Base-by-base conservation (phyloP, 2,797 vertebrate species). In the Serranus cabrilla region DNA sequence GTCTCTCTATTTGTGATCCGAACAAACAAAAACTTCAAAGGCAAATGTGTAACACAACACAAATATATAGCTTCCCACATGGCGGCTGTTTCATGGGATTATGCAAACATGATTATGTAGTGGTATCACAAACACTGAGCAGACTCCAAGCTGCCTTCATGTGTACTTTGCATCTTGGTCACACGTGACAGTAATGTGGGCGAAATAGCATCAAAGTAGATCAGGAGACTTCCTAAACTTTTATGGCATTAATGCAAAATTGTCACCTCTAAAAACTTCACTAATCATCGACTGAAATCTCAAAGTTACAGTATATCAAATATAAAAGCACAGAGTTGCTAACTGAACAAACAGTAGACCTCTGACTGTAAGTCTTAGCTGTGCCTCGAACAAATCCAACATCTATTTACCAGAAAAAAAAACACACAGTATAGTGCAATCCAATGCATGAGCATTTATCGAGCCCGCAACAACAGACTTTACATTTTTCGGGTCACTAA, bases 41-140 rank as follows among this genome's bases (percentile, higher is more conserved):
- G 17, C 37, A 58, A 57, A 5, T 1, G 13, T 21, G 20, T 39
- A 57, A 43, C 11, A 57, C 2, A 43, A 17, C 27, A 17, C 49
- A 42, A 46, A 55, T 11, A 6, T 27, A 61, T 14, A 39, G 63
- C 56, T 54, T 20, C 66, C 25, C 39, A 13, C n/a, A 46, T 11
- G 18, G n/a, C 0, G 5, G 17, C 25, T n/a, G 14, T 43, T 27
- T 2, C 14, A 59, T 49, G 21, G 27, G 25, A 78, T 71, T 54
- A 78, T 65, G 54, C 52, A 52, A 65, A 77, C 8, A 40, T 7
- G 12, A 25, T 56, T 43, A 61, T 43, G 25, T 17, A 25, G 34
- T 13, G n/a, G 2, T 47, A 11, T 40, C 3, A 2, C 47, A 71
- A 58, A 65, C 7, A 16, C 2, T 39, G 34, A 46, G 14, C 39